phyloP scores from a whole-genome alignment of 2,888 invertebrate genomes.

The Onthophagus sagittarius region DNA sequence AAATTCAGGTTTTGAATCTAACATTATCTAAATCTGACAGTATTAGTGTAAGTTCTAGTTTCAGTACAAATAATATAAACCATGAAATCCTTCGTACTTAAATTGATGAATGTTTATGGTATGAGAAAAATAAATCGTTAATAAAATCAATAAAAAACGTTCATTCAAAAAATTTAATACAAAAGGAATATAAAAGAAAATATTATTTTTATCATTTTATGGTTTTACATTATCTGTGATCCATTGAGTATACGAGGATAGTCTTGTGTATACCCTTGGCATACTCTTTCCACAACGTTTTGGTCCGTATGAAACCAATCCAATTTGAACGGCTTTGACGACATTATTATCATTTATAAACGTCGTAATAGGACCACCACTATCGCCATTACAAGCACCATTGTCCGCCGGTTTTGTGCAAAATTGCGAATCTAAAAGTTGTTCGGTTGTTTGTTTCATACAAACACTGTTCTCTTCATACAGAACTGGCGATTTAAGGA shows the following conservation, averaged over 20 bases:
- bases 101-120: constrained; percentile 26
- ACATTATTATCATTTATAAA: not conserved
- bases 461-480: constrained; percentile 37
- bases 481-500: constrained; percentile 43
- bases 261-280: constrained; percentile 66
- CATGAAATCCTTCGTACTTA: too few relatives aligned
- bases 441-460: constrained; percentile 12
- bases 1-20: too few relatives aligned
- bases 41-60: too few relatives aligned
- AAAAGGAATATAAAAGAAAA: too few relatives aligned
- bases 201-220: constrained; percentile 29
- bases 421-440: constrained; percentile 47
- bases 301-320: constrained; percentile 51
- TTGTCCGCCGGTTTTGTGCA: constrained; percentile 59
- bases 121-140: too few relatives aligned
- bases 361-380: constrained; percentile 60
- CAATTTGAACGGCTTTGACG: constrained; percentile 54
- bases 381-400: constrained; percentile 66
- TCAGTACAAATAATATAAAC: too few relatives aligned
- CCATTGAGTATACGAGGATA: constrained; percentile 61
- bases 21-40: too few relatives aligned
- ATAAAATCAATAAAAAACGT: too few relatives aligned
- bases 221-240: constrained; percentile 52
- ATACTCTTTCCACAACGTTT: constrained; percentile 47
- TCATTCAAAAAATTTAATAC: too few relatives aligned